Base-by-base conservation (phyloP, 2,888 invertebrate species). In the Macrosoma leucophasiata region DNA sequence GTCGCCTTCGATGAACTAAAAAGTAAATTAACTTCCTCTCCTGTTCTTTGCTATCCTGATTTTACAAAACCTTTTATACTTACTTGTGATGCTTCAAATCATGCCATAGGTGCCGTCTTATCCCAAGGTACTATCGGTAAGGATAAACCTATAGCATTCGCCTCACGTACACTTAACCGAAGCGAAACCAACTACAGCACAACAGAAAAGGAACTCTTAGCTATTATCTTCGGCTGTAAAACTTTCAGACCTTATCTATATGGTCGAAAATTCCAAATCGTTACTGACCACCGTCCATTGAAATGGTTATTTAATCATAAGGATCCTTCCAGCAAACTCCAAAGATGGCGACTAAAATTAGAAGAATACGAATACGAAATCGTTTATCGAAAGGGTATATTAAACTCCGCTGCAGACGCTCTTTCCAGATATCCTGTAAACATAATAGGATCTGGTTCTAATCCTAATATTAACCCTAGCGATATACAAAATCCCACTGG, bases 31-130 rank as follows among this genome's bases (percentile, higher is more conserved):
- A 34, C 20, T 2, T 20, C 33, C 6, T 46, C 51, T 3, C 63
- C 62, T 3, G 39, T 68, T 0, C 41, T 71, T 3, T 32, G 41
- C 30, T 66, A 62, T 33, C 62, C 66, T 0, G 56, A 69, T 30
- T 70, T 67, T 24, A 31, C 36, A 0, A 47, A 56, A 37, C 43
- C 8, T 3, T 48, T 57, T 27, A 37, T 39, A 4, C 26, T 57
- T 3, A 50, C 50, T 1, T 39, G 51, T 1, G 64, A 65, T 22
- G 58, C 63, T 1, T 52, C 51, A 3, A 52, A 59, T 13, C 33
- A 41, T 5, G 57, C 56, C 1, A 14, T 63, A 5, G 48, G 48
- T 1, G 52, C 53, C 2, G 40, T 62, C 3, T 30, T 61, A 10
- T 52, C 52, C 0, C 62, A 61, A 48, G 49, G 49, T 4, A 5